These are phyloP conservation scores for Buphagus erythrorhynchus DNA, from an alignment of 2,797 vertebrate genomes.

Conservation along the genomic window DNA sequence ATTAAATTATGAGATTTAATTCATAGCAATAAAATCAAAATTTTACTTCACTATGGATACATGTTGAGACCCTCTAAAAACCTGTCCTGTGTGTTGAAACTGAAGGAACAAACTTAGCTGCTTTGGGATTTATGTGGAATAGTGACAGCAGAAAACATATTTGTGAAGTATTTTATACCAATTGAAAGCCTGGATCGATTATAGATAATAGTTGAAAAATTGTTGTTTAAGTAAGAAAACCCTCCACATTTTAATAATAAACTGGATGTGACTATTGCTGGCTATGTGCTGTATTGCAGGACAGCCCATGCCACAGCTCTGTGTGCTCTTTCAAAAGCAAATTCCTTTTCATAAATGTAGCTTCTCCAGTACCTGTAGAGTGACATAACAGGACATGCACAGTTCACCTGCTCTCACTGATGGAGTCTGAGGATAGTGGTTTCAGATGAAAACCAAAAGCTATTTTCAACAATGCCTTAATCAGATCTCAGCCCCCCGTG, in stretches of 20 bases:
- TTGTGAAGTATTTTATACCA: not conserved
- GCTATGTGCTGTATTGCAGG: not conserved
- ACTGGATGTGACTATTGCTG: not conserved
- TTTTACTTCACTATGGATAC: not conserved
- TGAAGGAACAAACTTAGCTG: not conserved
- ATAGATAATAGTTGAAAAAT: not conserved
- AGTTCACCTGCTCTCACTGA: not conserved
- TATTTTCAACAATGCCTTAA: not conserved
- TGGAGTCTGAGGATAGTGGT: not conserved
- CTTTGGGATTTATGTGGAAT: not conserved
- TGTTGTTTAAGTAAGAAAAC: not conserved
- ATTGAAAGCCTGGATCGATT: not conserved
- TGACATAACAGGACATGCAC: rapidly evolving
- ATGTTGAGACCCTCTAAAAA: not conserved
- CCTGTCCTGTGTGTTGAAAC: not conserved
- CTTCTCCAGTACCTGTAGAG: not conserved
- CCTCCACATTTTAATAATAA: not conserved
- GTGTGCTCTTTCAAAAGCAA: not conserved
- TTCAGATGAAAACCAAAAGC: not conserved
- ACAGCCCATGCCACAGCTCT: not conserved
- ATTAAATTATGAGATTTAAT: constrained; percentile 23
- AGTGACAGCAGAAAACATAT: not conserved
- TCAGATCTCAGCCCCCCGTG: not conserved
- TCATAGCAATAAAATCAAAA: not conserved
- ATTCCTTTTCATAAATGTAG: not conserved